Evolutionary conservation across 2,888 invertebrate genomes (phyloP).

Genomic region (Drosophila lacicola): DNA sequence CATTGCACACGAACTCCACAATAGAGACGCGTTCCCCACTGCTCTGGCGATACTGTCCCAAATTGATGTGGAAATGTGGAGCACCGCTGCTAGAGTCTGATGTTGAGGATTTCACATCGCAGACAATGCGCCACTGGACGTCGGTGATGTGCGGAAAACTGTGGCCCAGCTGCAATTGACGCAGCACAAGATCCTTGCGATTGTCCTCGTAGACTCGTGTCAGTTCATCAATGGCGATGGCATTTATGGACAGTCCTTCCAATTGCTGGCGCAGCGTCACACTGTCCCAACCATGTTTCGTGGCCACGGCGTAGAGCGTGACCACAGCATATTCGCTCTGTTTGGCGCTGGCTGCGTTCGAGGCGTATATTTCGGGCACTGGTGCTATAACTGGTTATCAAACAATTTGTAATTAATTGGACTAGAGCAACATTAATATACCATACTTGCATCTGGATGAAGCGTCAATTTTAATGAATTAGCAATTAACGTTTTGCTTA

Average conservation of each 20-base stretch:
- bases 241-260: slow-evolving; percentile 71
- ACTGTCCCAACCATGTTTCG: slow-evolving; percentile 80
- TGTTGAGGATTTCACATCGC: slow-evolving; percentile 83
- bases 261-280: slow-evolving; percentile 76
- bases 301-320: slow-evolving; percentile 79
- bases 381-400: slow-evolving; percentile 81
- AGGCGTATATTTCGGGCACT: slow-evolving; percentile 84
- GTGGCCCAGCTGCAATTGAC: slow-evolving; percentile 80
- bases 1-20: slow-evolving; percentile 84
- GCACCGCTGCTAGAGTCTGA: slow-evolving; percentile 80
- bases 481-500: slow-evolving; percentile 82
- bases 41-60: slow-evolving; percentile 82
- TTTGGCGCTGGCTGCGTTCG: slow-evolving; percentile 82
- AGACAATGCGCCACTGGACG: slow-evolving; percentile 84
- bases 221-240: slow-evolving; percentile 77
- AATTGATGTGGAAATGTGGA: slow-evolving; percentile 82
- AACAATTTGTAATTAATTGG: neutral
- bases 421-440: no score
- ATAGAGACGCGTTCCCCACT: slow-evolving; percentile 82
- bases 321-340: slow-evolving; percentile 84
- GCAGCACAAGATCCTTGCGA: slow-evolving; percentile 80
- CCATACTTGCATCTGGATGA: slow-evolving; percentile 83
- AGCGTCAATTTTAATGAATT: slow-evolving; percentile 83
- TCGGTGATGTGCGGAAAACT: slow-evolving; percentile 84
- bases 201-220: slow-evolving; percentile 81